Base-by-base conservation (phyloP, 2,113 vertebrate species). In the Aspidoscelis tigris region DNA sequence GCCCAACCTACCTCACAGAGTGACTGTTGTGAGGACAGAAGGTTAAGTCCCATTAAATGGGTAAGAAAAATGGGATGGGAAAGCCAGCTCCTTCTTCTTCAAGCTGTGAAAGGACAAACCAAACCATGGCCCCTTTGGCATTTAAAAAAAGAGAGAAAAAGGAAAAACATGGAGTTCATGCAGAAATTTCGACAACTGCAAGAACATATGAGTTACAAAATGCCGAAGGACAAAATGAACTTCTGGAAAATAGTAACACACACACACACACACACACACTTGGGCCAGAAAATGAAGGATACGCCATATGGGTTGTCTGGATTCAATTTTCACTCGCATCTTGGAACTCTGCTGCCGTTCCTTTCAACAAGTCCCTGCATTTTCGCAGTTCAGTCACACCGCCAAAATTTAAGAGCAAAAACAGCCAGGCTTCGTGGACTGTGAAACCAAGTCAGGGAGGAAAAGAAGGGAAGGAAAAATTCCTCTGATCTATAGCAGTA, bases 321-420 rank as follows among this genome's bases (percentile, higher is more conserved):
- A 88, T 79, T 78, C 75, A 41, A 22, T 61, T 61, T 58, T 2
- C 4, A 61, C 2, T 78, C 53, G 64, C 6, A 0, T 43, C 72
- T 90, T 80, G 81, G 88, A 91, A 89, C 44, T 86, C 65, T 84
- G 16, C 83, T 83, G 16, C 12, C 3, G 33, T 50, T 7, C 16
- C 75, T 58, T 20, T 39, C 14, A 9, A 8, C 7, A 39, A 24
- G 26, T 68, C 86, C 87, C 75, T 88, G 85, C 7, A 11, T 11
- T 12, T 50, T 14, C 53, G 75, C 26, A 21, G 7, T 41, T 21
- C 20, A 5, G 10, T 12, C 11, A 50, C 44, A n/a, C 44, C 58
- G 18, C 58, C 58, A 18, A 18, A 5, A 50, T 5, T 26, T 24
- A 12, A 75, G 44, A n/a, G 47, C 43, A 74, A 74, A 33, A 74